phyloP scores from a whole-genome alignment of 2,113 vertebrate species.

The Mus pahari region DNA sequence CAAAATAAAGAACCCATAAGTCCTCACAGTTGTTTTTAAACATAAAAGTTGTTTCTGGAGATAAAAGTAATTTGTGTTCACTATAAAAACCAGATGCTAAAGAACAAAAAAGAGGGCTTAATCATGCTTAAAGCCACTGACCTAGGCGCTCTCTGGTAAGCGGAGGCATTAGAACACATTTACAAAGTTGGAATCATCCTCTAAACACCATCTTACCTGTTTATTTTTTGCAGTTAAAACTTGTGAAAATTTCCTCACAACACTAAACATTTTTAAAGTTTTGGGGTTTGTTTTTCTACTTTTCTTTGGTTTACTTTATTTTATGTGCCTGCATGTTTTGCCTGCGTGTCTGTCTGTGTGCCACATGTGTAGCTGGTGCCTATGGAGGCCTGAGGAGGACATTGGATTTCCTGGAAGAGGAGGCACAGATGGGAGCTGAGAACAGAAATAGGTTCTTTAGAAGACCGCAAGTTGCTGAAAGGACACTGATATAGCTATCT shows the following conservation, averaged over 20 bases:
- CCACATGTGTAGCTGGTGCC: background rate
- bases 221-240: constrained; percentile 56
- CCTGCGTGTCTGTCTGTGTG: background rate
- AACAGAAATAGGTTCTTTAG: background rate
- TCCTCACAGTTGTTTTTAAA: constrained; percentile 37
- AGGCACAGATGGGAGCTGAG: too few species aligned
- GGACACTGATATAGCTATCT: too few species aligned
- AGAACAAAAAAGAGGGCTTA: constrained; percentile 5
- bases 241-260: background rate
- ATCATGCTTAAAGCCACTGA: background rate
- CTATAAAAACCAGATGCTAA: constrained; percentile 12
- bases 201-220: background rate
- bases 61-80: constrained; percentile 37
- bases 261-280: background rate
- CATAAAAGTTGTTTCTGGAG: background rate
- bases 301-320: background rate
- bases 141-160: background rate
- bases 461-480: too few species aligned
- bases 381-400: background rate
- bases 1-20: background rate
- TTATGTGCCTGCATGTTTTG: background rate
- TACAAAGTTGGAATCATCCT: constrained; percentile 24
- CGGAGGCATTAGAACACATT: background rate
- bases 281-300: background rate
- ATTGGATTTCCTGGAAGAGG: too few species aligned